A percentile compares a stretch with the other conserved stretches of the same genome.
Evolutionary conservation across 2,888 invertebrate genomes (phyloP).

Genomic region (Piscicola geometra): DNA sequence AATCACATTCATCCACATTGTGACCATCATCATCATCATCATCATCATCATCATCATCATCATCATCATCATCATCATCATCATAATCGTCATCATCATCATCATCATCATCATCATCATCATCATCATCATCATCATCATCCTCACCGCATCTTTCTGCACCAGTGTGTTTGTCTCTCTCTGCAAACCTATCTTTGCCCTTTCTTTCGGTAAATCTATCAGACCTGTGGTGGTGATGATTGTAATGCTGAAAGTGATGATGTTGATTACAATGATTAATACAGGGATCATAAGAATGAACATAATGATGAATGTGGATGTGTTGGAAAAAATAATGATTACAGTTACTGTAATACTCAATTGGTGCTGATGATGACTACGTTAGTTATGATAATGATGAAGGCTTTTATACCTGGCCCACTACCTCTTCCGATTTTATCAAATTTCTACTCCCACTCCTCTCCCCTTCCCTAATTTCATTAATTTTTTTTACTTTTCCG

Average conservation of each 20-base stretch:
- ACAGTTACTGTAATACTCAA: background rate
- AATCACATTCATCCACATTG: too few species aligned
- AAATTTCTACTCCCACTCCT: background rate
- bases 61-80: conserved; percentile 32
- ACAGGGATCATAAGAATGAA: too few species aligned
- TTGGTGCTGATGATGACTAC: background rate
- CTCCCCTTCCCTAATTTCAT: too few species aligned
- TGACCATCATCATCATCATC: conserved; percentile 36
- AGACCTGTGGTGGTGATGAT: conserved; percentile 28
- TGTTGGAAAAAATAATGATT: too few species aligned
- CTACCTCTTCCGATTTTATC: background rate
- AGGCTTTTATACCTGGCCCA: background rate
- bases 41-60: conserved; percentile 31
- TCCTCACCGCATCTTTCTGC: conserved; percentile 32
- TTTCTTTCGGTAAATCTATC: conserved; percentile 19
- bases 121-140: background rate
- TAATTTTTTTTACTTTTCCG: conserved; percentile 35
- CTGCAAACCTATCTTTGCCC: conserved; percentile 27
- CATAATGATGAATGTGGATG: too few species aligned
- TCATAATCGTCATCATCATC: conserved; percentile 26
- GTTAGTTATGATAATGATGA: background rate
- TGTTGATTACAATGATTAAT: too few species aligned
- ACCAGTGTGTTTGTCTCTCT: conserved; percentile 38
- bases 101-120: conserved; percentile 19
- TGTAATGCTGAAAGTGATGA: background rate